Conservation (phyloP, 2,113 vertebrate genomes). For the Rhizomys pruinosus region DNA sequence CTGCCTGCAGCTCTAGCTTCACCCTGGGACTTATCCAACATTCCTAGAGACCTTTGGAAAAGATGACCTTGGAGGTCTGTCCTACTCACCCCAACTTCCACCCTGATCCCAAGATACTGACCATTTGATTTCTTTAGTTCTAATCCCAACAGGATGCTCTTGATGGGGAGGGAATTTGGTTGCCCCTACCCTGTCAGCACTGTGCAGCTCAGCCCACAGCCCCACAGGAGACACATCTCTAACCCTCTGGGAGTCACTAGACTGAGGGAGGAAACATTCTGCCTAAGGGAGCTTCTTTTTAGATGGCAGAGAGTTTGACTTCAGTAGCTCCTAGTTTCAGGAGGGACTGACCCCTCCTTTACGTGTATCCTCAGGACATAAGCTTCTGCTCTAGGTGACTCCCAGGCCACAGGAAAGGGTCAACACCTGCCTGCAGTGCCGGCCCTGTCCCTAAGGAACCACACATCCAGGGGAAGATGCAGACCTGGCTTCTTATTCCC, state of each 20-base stretch:
- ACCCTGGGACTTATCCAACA: background rate
- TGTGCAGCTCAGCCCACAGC: background rate
- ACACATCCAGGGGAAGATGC: no score
- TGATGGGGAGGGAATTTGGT: background rate
- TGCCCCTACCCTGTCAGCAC: background rate
- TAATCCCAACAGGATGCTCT: background rate
- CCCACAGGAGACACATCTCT: background rate
- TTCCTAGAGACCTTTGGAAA: background rate
- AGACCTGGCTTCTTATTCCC: background rate
- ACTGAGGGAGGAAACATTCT: background rate
- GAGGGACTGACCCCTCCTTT: background rate
- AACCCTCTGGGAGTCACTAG: background rate
- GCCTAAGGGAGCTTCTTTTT: background rate
- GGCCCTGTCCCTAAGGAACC: background rate
- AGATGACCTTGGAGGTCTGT: background rate
- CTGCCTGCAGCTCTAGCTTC: background rate
- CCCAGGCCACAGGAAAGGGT: background rate
- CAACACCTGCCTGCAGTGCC: background rate
- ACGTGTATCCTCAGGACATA: no score
- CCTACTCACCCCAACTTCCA: background rate
- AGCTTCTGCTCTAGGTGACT: no score
- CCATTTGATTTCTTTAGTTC: constrained; percentile 1
- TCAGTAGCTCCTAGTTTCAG: background rate
- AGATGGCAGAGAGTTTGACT: background rate
- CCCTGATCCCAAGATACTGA: background rate